phyloP scores from a whole-genome alignment of 1,140 invertebrate genomes.

The Helicoverpa armigera region DNA sequence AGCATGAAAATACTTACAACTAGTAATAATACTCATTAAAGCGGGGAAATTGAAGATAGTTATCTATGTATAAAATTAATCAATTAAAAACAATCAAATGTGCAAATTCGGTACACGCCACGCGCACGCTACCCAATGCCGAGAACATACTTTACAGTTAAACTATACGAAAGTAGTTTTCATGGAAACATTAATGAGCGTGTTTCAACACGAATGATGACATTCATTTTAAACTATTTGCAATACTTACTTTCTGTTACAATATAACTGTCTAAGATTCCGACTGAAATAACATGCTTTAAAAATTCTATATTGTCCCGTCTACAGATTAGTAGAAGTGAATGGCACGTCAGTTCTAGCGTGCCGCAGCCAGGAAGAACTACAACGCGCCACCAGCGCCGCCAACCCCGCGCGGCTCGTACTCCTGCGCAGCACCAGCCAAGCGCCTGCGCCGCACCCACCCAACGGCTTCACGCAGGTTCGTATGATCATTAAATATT shows the following conservation, averaged over 20 bases:
- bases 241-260: background rate
- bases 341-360: conserved; percentile 92
- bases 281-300: too few species aligned
- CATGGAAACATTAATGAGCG: conserved; percentile 20
- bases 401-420: conserved; percentile 84
- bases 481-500: conserved; percentile 8
- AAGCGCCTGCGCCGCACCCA: conserved; percentile 59
- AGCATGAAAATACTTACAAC: background rate
- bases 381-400: conserved; percentile 86
- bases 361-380: conserved; percentile 89
- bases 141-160: background rate
- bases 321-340: conserved; percentile 92
- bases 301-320: conserved; percentile 17
- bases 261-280: background rate
- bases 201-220: background rate
- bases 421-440: conserved; percentile 82
- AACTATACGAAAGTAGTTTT: background rate
- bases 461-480: conserved; percentile 83
- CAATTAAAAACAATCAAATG: conserved; percentile 10
- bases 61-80: conserved; percentile 8
- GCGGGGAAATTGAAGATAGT: background rate
- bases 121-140: background rate
- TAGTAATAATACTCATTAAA: background rate
- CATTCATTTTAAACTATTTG: background rate
- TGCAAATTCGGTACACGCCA: background rate